These are phyloP conservation scores for Gallirallus australis DNA, from an alignment of 2,797 vertebrate genomes.

Conservation along the genomic window DNA sequence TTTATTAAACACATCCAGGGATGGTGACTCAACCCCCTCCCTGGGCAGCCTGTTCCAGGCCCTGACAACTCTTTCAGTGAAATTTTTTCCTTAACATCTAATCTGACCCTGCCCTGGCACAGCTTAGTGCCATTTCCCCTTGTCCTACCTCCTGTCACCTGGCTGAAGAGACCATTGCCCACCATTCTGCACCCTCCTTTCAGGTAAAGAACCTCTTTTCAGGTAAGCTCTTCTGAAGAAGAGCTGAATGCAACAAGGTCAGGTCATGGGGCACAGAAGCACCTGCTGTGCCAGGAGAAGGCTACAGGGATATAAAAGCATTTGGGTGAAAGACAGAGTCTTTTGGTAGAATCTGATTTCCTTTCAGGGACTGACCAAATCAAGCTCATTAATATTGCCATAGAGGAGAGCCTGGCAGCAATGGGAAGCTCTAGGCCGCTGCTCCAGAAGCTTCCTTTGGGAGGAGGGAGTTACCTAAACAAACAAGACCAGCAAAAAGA, in stretches of 20 bases:
- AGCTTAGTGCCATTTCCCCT: too few species aligned
- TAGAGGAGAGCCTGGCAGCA: not conserved
- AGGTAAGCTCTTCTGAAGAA: not conserved
- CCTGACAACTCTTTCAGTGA: too few species aligned
- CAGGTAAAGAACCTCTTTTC: too few species aligned
- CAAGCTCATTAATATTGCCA: not conserved
- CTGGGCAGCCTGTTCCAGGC: too few species aligned
- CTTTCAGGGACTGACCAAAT: not conserved
- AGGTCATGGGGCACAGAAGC: not conserved
- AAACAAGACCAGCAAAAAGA: not conserved
- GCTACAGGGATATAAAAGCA: not conserved
- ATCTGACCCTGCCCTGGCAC: too few species aligned
- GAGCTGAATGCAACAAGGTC: not conserved
- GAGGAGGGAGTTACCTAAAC: not conserved
- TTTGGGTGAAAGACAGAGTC: not conserved
- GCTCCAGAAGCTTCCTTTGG: not conserved
- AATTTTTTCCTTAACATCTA: too few species aligned
- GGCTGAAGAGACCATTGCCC: too few species aligned
- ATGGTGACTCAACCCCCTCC: too few species aligned
- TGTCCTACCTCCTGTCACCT: too few species aligned
- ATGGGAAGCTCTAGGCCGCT: not conserved
- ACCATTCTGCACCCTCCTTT: too few species aligned
- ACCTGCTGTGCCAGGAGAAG: not conserved
- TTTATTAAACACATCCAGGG: too few species aligned
- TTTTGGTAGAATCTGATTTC: not conserved